Conservation (phyloP, 2,888 invertebrate species). For the Pollenia angustigena region DNA sequence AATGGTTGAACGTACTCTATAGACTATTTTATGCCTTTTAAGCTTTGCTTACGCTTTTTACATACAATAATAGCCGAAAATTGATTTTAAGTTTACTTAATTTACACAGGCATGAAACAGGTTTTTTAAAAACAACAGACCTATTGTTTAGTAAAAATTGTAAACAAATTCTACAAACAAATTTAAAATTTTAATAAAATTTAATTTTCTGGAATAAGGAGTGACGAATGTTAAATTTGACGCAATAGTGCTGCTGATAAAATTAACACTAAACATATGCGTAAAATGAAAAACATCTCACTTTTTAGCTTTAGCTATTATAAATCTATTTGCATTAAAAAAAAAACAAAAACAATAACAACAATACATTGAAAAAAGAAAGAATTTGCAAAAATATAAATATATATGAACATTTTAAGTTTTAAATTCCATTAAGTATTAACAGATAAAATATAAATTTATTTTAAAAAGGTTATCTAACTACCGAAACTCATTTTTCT, state of each 20-base stretch:
- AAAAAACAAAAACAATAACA: not conserved
- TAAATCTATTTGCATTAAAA: not conserved
- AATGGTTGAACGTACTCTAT: too few relatives aligned
- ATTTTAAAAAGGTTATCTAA: conserved; percentile 2
- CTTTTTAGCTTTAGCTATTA: conserved; percentile 2
- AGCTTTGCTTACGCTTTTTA: too few relatives aligned
- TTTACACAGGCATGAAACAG: too few relatives aligned
- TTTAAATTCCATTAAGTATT: conserved; percentile 10
- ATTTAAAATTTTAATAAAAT: conserved; percentile 10
- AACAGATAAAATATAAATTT: conserved; percentile 10
- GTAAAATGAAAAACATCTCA: not conserved
- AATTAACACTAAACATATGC: conserved; percentile 18
- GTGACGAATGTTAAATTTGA: conserved; percentile 62
- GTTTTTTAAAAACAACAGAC: too few relatives aligned
- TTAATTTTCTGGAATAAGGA: conserved; percentile 38
- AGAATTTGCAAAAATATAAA: conserved; percentile 1
- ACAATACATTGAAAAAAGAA: conserved; percentile 1
- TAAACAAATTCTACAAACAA: not conserved
- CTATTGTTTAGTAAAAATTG: not conserved
- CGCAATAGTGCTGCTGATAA: conserved; percentile 39
- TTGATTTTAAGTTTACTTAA: too few relatives aligned
- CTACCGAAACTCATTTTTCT: not conserved
- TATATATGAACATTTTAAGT: not conserved
- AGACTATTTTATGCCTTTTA: too few relatives aligned
- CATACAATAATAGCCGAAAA: too few relatives aligned